Conservation (phyloP, 2,113 vertebrate species). For the Pterocles burchelli region DNA sequence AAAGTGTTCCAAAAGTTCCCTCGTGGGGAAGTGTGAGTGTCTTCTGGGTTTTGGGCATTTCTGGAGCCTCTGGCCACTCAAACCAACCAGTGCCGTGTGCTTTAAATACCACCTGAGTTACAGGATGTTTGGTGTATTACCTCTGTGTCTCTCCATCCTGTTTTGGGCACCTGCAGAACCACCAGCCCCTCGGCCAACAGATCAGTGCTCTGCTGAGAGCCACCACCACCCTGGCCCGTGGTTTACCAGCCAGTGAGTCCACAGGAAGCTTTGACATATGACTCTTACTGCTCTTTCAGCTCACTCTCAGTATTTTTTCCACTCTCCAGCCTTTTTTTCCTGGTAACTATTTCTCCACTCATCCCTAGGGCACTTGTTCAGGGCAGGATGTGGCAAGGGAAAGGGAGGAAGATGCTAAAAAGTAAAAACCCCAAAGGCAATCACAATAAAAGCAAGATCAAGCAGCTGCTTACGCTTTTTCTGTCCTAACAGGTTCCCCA, state of each 20-base stretch:
- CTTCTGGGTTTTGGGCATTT: not conserved
- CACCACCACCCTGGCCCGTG: not conserved
- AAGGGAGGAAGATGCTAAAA: not conserved
- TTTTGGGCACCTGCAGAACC: not conserved
- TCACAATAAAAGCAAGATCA: not conserved
- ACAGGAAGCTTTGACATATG: not conserved
- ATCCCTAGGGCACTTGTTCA: not conserved
- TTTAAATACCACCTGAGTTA: not conserved
- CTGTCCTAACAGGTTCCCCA: not conserved
- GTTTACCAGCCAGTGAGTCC: not conserved
- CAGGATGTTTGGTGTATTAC: not conserved
- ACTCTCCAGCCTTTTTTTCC: not conserved
- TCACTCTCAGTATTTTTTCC: not conserved
- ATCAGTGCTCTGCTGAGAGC: not conserved
- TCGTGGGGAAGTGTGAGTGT: accelerated
- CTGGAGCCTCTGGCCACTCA: not conserved
- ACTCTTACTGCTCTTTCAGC: not conserved
- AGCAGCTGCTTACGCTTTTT: not conserved
- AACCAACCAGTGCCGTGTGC: accelerated
- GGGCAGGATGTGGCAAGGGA: not conserved
- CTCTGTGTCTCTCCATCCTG: not conserved
- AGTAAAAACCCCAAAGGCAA: not conserved
- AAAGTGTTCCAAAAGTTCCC: not conserved
- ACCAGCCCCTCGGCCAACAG: not conserved
- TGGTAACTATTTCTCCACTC: not conserved